These are phyloP conservation scores for Cryptus viduatorius DNA, from an alignment of 2,888 invertebrate species.

Conservation along the genomic window DNA sequence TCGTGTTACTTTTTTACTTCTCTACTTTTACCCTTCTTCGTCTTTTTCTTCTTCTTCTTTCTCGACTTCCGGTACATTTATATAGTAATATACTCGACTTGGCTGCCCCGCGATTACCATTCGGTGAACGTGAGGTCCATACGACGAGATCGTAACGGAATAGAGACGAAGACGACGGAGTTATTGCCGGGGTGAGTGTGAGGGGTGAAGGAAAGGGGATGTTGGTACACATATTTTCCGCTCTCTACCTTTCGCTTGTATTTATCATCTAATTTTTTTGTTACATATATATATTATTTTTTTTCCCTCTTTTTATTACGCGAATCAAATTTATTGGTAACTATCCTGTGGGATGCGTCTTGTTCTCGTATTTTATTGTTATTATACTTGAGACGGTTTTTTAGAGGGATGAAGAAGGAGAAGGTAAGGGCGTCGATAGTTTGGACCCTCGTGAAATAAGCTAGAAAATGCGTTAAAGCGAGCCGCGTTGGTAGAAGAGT, in stretches of 20 bases:
- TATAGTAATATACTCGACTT: slow-evolving; percentile 1
- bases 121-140: slow-evolving; percentile 33
- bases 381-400: slow-evolving; percentile 14
- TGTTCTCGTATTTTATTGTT: slow-evolving; percentile 18
- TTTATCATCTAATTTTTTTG: background rate
- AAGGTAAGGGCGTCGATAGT: slow-evolving; percentile 28
- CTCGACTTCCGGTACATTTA: slow-evolving; percentile 44
- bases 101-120: slow-evolving; percentile 46
- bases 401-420: background rate
- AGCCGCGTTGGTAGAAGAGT: slow-evolving; percentile 20
- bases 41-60: slow-evolving; percentile 17
- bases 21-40: background rate
- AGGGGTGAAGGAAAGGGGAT: slow-evolving; percentile 28
- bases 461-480: slow-evolving; percentile 47
- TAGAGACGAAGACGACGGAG: slow-evolving; percentile 23
- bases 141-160: slow-evolving; percentile 27
- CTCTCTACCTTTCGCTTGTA: slow-evolving; percentile 4
- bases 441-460: slow-evolving; percentile 43
- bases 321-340: slow-evolving; percentile 35
- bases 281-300: background rate
- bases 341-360: slow-evolving; percentile 9
- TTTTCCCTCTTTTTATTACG: background rate
- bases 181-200: slow-evolving; percentile 37
- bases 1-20: slow-evolving; percentile 7
- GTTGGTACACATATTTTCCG: slow-evolving; percentile 26